Evolutionary conservation across 2,888 invertebrate species (phyloP).

Genomic region (Teleiodes luculella): DNA sequence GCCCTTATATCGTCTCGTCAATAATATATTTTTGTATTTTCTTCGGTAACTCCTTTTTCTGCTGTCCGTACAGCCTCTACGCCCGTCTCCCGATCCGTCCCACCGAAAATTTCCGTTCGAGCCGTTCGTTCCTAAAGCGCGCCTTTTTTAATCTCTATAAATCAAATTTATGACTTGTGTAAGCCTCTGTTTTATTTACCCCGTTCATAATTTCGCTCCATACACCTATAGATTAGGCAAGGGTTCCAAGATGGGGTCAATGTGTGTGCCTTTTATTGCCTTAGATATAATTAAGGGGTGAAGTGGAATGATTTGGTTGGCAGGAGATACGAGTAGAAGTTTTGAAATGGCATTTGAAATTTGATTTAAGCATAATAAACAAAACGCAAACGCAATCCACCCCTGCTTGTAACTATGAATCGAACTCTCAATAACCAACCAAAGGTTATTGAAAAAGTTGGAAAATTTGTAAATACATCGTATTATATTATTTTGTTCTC

Average conservation of each 20-base stretch:
- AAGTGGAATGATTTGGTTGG: background rate
- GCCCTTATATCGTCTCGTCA: no score
- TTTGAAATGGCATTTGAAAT: background rate
- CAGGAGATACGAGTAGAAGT: background rate
- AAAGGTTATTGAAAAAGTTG: background rate
- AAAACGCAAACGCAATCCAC: no score
- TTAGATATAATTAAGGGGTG: slow-evolving; percentile 6
- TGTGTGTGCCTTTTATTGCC: slow-evolving; percentile 10
- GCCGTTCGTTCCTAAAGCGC: slow-evolving; percentile 72
- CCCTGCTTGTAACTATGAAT: no score
- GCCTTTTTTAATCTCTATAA: slow-evolving; percentile 80
- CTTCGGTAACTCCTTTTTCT: slow-evolving; percentile 22
- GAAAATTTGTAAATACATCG: background rate
- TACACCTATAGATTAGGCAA: slow-evolving; percentile 31
- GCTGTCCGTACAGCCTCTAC: slow-evolving; percentile 61
- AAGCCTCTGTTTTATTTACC: slow-evolving; percentile 79
- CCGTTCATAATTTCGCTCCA: slow-evolving; percentile 75
- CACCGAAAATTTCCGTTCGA: slow-evolving; percentile 77
- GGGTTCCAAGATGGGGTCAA: slow-evolving; percentile 20
- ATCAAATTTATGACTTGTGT: slow-evolving; percentile 80
- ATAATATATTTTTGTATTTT: no score
- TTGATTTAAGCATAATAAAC: no score
- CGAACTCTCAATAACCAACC: no score
- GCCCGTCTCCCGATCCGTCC: slow-evolving; percentile 73
- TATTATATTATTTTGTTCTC: no score